These are phyloP conservation scores for Acleris emargana DNA, from an alignment of 2,888 invertebrate species.

Conservation along the genomic window DNA sequence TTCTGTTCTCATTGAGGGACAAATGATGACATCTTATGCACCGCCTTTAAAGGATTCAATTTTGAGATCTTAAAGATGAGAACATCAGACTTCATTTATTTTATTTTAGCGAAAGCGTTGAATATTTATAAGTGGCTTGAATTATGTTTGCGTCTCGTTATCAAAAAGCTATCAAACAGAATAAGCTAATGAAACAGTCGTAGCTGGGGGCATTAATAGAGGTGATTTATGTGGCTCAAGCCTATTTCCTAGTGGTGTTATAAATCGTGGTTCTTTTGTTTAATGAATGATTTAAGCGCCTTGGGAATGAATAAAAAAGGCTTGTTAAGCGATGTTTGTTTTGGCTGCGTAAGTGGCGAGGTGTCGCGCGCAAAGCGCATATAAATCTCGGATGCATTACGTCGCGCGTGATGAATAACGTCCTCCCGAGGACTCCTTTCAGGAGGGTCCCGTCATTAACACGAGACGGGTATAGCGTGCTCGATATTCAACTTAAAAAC, in stretches of 20 bases:
- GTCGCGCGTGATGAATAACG: slow-evolving; percentile 69
- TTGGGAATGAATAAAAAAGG: slow-evolving; percentile 49
- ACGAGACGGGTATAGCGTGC: not conserved
- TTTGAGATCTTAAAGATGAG: slow-evolving; percentile 19
- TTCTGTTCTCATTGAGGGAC: slow-evolving; percentile 54
- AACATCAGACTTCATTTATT: slow-evolving; percentile 22
- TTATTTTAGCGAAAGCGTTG: slow-evolving; percentile 25
- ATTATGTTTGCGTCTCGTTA: slow-evolving; percentile 35
- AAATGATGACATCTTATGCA: slow-evolving; percentile 60
- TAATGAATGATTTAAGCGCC: slow-evolving; percentile 50
- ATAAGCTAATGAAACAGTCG: slow-evolving; percentile 29
- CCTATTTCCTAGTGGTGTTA: slow-evolving; percentile 29
- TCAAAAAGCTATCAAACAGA: slow-evolving; percentile 34
- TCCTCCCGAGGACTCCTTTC: slow-evolving; percentile 66
- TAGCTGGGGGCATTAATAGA: slow-evolving; percentile 26
- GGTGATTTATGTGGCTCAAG: slow-evolving; percentile 25
- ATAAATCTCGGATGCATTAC: slow-evolving; percentile 79
- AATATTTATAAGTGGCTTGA: slow-evolving; percentile 29
- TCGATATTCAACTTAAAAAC: not conserved
- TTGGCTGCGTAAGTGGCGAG: slow-evolving; percentile 50
- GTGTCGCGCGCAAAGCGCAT: slow-evolving; percentile 70
- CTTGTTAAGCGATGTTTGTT: slow-evolving; percentile 62
- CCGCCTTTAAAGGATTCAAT: slow-evolving; percentile 25
- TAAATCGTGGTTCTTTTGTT: slow-evolving; percentile 37
- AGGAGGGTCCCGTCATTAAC: slow-evolving; percentile 39